These are phyloP conservation scores for Phengaris arion DNA, from an alignment of 2,888 invertebrate species.

Conservation along the genomic window DNA sequence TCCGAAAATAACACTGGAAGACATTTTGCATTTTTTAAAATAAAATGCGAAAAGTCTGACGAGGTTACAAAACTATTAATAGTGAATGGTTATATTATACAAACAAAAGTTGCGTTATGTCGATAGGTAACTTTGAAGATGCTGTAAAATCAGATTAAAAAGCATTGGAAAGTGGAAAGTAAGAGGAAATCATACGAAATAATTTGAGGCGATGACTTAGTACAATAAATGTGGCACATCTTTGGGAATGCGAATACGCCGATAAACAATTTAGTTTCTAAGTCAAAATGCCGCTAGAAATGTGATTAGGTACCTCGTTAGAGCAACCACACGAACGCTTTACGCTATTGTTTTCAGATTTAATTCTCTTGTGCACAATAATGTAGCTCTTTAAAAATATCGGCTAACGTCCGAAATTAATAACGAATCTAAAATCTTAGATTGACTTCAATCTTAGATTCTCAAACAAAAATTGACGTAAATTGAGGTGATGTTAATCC, in stretches of 20 bases:
- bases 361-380: no score
- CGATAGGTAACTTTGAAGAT: slow-evolving; percentile 22
- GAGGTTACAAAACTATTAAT: not conserved
- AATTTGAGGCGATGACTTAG: slow-evolving; percentile 43
- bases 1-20: no score
- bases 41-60: no score
- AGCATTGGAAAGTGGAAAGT: slow-evolving; percentile 46
- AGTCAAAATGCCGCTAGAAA: slow-evolving; percentile 32
- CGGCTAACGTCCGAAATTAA: no score
- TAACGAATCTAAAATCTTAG: no score
- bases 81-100: not conserved
- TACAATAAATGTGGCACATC: slow-evolving; percentile 39
- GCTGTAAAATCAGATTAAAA: slow-evolving; percentile 45
- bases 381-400: no score
- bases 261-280: slow-evolving; percentile 35
- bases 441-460: no score
- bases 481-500: no score
- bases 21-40: no score
- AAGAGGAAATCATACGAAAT: slow-evolving; percentile 40
- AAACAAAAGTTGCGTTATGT: not conserved
- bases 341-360: not conserved
- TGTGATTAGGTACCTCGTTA: slow-evolving; percentile 14
- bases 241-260: slow-evolving; percentile 34
- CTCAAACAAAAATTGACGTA: no score
- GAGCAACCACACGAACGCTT: slow-evolving; percentile 17